phyloP scores from a whole-genome alignment of 1,140 invertebrate species.

The Proales similis region DNA sequence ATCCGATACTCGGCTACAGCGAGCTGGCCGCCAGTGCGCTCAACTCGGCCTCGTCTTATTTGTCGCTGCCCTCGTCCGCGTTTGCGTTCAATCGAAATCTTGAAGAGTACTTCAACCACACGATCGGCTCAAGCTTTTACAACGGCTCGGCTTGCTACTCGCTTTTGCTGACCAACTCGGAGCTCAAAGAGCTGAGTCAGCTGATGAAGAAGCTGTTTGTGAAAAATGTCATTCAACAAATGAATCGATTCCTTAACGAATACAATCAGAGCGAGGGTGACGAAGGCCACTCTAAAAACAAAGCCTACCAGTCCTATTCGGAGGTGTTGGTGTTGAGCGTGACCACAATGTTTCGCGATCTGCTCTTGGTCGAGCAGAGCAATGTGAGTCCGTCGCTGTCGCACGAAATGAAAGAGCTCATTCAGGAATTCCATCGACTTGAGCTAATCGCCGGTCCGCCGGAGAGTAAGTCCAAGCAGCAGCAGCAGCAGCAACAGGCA shows the following conservation, averaged over 20 bases:
- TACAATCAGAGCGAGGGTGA: background rate
- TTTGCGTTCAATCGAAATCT: conserved; percentile 18
- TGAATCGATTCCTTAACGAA: conserved; percentile 2
- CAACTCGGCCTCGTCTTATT: background rate
- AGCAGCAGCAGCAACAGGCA: conserved; percentile 43
- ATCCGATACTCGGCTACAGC: conserved; percentile 16
- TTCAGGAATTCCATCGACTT: conserved; percentile 74
- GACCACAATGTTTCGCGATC: conserved; percentile 79
- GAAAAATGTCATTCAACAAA: conserved; percentile 33
- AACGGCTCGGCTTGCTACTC: conserved; percentile 6
- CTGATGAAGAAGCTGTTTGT: conserved; percentile 21
- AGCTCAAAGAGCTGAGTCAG: conserved; percentile 17
- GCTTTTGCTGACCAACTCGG: background rate
- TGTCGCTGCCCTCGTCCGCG: background rate
- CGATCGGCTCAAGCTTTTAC: conserved; percentile 33
- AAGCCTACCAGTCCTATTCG: conserved; percentile 82
- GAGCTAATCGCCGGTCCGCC: conserved; percentile 77
- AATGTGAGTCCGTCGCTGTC: conserved; percentile 75
- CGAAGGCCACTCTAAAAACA: conserved; percentile 45
- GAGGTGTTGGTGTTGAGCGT: conserved; percentile 87
- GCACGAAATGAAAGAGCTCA: conserved; percentile 88
- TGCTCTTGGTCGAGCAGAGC: conserved; percentile 69
- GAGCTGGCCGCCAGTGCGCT: background rate
- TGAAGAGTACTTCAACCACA: conserved; percentile 19
- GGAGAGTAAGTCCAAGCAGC: conserved; percentile 1